Evolutionary conservation across 2,888 invertebrate genomes (phyloP), one percentile per base, ranked within the genome.

Genomic region (Trachelus troglodyta): DNA sequence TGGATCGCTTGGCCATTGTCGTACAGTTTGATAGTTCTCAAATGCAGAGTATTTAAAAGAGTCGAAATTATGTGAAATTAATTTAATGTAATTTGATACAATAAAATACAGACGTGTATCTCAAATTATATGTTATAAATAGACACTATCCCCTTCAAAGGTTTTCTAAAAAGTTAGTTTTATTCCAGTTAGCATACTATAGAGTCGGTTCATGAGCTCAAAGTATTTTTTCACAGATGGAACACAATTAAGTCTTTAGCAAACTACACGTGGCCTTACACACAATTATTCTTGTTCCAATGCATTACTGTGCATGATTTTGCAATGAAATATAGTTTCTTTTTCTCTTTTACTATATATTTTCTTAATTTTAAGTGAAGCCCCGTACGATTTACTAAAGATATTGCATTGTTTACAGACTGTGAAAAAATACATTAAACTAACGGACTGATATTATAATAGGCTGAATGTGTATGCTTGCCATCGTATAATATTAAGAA

Each of bases 121-220:
- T 83, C 78, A 85, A 87, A 85, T 81, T 81, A 79, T 85, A 79
- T 83, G 82, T 88, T 86, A 87, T 85, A 87, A 87, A 88, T 86
- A 88, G 86, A 85, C 83, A 85, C 85, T 86, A 85, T 86, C 81
- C 80, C 86, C 81, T 82, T 81, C 76, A 81, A 85, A 86, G 84
- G 81, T 83, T 81, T 81, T 85, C 86, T 87, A 88, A 86, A 87
- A 88, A 87, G 85, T 89, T 90, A 88, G 86, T 88, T 84, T 83
- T 82, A 81, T 82, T 85, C 83, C 84, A 87, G 86, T 87, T 86
- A 87, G 83, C 85, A 83, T 87, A 85, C 84, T 87, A 88, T 71
- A 71, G 23, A 71, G 23, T 56, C 23, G 9, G 56, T 56, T 23
- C 6, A 56, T 56, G 56, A 56, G 56, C 2, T 56, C 56, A 56